These are phyloP conservation scores for Prostheceraeus crozeri DNA, from an alignment of 2,888 invertebrate species.

Conservation along the genomic window DNA sequence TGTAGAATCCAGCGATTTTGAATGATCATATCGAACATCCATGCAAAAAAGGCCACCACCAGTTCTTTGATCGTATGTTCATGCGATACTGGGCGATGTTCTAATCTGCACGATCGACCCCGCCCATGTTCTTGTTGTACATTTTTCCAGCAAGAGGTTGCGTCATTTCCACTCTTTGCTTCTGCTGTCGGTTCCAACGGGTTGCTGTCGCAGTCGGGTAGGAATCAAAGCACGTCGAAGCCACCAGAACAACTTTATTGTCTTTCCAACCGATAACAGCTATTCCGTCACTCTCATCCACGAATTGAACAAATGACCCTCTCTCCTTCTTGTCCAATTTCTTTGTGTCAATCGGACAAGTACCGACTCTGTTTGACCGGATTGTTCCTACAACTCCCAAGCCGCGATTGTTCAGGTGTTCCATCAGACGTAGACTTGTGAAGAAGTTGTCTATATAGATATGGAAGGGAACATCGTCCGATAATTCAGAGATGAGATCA, in stretches of 20 bases:
- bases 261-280: constrained; percentile 10
- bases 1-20: constrained; percentile 7
- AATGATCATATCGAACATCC: constrained; percentile 6
- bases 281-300: neutral
- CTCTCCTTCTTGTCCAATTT: constrained; percentile 20
- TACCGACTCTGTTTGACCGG: neutral
- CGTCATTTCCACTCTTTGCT: constrained; percentile 5
- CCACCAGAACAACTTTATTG: constrained; percentile 17
- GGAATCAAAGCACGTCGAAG: constrained; percentile 10
- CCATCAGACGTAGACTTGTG: constrained; percentile 6
- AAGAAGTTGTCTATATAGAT: constrained; percentile 14
- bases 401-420: constrained; percentile 1
- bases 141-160: constrained; percentile 19
- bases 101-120: no score
- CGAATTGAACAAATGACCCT: constrained; percentile 1
- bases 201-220: neutral
- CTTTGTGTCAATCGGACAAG: constrained; percentile 6
- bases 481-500: constrained; percentile 7
- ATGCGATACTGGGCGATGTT: no score
- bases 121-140: no score
- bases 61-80: no score
- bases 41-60: no score
- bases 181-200: constrained; percentile 16
- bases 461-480: neutral
- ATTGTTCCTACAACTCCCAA: constrained; percentile 16